A percentile compares a stretch with the other conserved stretches of the same genome.
phyloP scores from a whole-genome alignment of 2,888 invertebrate genomes.

The Junonia oenone region DNA sequence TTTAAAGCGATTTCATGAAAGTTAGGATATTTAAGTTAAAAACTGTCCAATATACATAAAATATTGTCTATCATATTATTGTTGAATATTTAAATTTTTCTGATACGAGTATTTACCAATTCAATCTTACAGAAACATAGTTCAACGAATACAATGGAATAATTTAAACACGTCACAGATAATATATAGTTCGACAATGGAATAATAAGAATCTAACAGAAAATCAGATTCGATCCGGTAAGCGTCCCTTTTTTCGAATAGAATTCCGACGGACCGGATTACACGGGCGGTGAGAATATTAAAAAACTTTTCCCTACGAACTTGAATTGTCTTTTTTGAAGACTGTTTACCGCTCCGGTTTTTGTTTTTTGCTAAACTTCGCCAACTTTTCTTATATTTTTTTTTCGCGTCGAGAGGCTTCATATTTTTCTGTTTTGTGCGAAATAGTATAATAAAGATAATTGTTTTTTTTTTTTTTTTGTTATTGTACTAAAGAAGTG shows the following conservation, averaged over 20 bases:
- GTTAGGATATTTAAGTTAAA: no score
- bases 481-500: no score
- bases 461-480: no score
- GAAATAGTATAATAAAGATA: background rate
- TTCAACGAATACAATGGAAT: background rate
- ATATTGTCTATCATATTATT: no score
- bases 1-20: no score
- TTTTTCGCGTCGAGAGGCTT: constrained; percentile 3
- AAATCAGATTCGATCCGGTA: constrained; percentile 21
- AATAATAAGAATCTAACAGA: background rate
- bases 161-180: no score
- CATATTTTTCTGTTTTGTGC: constrained; percentile 1
- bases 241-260: constrained; percentile 41
- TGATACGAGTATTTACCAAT: no score
- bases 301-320: constrained; percentile 69
- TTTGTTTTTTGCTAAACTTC: constrained; percentile 34
- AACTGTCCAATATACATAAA: no score
- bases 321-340: constrained; percentile 74
- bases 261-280: constrained; percentile 65
- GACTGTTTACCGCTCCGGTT: constrained; percentile 49
- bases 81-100: no score
- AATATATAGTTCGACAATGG: no score
- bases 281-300: constrained; percentile 73
- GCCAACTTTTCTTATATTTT: constrained; percentile 12
- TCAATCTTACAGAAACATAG: background rate